Conservation (phyloP, 2,888 invertebrate genomes). For the Cryptocheilus praepositus region DNA sequence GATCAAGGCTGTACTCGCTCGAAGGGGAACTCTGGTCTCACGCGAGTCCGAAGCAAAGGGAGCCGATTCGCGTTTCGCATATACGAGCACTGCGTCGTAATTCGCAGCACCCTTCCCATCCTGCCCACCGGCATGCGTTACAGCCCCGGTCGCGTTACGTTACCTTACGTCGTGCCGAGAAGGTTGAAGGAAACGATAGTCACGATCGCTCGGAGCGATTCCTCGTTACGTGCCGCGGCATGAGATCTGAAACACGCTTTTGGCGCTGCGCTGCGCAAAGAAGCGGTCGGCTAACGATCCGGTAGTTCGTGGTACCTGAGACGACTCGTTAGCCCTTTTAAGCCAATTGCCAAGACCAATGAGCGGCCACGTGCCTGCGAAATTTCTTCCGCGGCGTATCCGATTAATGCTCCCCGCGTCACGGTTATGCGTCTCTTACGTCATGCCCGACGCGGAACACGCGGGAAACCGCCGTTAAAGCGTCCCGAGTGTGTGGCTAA, state of each 20-base stretch:
- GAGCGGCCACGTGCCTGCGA: conserved; percentile 22
- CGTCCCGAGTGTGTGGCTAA: no score
- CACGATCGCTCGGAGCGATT: conserved; percentile 41
- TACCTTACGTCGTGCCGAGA: neutral
- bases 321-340: conserved; percentile 34
- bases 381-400: conserved; percentile 21
- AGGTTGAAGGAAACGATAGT: conserved; percentile 23
- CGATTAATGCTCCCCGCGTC: conserved; percentile 31
- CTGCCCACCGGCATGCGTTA: conserved; percentile 38
- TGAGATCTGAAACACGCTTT: conserved; percentile 39
- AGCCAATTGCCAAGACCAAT: neutral
- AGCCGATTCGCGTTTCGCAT: conserved; percentile 36
- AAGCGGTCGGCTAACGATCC: conserved; percentile 42
- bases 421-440: conserved; percentile 1
- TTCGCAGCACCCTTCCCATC: no score
- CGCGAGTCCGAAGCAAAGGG: neutral
- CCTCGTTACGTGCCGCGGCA: conserved; percentile 44
- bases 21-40: conserved; percentile 4
- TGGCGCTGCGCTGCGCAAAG: conserved; percentile 31
- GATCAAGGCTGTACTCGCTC: no score
- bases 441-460: no score
- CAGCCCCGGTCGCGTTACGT: conserved; percentile 15
- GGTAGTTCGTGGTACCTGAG: conserved; percentile 20
- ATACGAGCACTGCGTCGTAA: conserved; percentile 31
- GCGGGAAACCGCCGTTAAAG: no score